Evolutionary conservation across 1,140 invertebrate genomes (phyloP).

Genomic region (Delia radicum): DNA sequence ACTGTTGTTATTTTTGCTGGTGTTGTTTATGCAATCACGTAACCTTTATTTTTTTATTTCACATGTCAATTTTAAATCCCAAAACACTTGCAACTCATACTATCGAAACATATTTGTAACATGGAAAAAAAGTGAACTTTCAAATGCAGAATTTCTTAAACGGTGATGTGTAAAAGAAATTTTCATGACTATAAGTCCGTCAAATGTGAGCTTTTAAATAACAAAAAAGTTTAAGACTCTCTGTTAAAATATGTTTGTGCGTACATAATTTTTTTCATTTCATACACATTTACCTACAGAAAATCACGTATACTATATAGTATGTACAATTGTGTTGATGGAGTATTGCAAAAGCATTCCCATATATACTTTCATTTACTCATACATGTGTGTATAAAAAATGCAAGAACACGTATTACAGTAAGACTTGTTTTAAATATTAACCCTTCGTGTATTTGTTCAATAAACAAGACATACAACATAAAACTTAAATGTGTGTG

Average conservation of each 20-base stretch:
- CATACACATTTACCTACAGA: not conserved
- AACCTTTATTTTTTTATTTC: slow-evolving; percentile 3
- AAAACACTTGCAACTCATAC: not conserved
- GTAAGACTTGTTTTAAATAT: slow-evolving; percentile 21
- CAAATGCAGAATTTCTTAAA: too few species aligned
- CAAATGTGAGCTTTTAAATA: too few species aligned
- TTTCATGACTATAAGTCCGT: too few species aligned
- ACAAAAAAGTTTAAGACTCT: too few species aligned
- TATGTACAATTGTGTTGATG: not conserved
- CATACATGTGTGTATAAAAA: not conserved
- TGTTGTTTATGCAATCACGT: slow-evolving; percentile 7
- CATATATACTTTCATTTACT: not conserved
- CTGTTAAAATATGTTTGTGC: not conserved
- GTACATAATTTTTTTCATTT: not conserved
- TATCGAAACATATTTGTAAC: too few species aligned
- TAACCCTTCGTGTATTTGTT: slow-evolving; percentile 22
- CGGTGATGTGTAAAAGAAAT: too few species aligned
- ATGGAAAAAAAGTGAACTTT: too few species aligned
- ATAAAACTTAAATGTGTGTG: not conserved
- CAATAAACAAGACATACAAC: not conserved
- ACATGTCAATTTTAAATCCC: slow-evolving; percentile 16
- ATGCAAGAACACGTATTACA: slow-evolving; percentile 12
- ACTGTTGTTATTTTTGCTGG: not conserved
- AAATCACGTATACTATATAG: not conserved
- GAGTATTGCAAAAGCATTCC: not conserved